phyloP scores from a whole-genome alignment of 2,113 vertebrate species.

The Oncorhynchus clarkii region DNA sequence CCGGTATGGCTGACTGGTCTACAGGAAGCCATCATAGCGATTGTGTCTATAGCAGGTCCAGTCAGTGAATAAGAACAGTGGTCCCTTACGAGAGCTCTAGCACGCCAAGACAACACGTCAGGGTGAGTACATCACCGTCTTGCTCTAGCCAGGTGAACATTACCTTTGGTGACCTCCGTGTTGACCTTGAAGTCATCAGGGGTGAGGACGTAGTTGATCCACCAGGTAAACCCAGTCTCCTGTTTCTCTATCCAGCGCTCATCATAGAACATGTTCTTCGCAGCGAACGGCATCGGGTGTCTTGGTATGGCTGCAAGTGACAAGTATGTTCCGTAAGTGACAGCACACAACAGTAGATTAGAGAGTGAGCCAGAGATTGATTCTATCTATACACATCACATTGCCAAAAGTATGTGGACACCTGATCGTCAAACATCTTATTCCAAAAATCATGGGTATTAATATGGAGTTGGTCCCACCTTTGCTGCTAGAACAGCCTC shows the following conservation, averaged over 20 bases:
- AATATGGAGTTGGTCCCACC: too few species aligned
- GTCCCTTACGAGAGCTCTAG: too few species aligned
- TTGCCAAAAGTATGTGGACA: too few species aligned
- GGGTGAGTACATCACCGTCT: not conserved
- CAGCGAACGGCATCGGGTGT: slow-evolving; percentile 92
- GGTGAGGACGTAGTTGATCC: slow-evolving; percentile 94
- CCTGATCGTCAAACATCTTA: too few species aligned
- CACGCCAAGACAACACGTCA: not conserved
- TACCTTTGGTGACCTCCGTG: slow-evolving; percentile 83
- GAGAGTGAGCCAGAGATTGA: not conserved
- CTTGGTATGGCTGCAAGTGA: slow-evolving; percentile 82
- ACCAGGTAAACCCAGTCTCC: slow-evolving; percentile 90
- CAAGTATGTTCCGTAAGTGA: not conserved
- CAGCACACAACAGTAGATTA: not conserved
- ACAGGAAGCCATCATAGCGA: not conserved
- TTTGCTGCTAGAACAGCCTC: too few species aligned
- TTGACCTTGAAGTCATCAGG: slow-evolving; percentile 91
- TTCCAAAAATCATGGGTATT: too few species aligned
- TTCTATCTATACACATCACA: too few species aligned
- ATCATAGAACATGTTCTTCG: slow-evolving; percentile 97
- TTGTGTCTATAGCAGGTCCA: not conserved
- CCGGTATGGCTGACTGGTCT: not conserved
- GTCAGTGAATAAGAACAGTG: too few species aligned
- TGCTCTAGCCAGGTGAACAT: not conserved
- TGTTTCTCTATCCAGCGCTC: slow-evolving; percentile 97